Percentiles rank a stretch among this genome's conserved stretches.
Conservation (phyloP, 1,140 invertebrate genomes). For the Cydia amplana region DNA sequence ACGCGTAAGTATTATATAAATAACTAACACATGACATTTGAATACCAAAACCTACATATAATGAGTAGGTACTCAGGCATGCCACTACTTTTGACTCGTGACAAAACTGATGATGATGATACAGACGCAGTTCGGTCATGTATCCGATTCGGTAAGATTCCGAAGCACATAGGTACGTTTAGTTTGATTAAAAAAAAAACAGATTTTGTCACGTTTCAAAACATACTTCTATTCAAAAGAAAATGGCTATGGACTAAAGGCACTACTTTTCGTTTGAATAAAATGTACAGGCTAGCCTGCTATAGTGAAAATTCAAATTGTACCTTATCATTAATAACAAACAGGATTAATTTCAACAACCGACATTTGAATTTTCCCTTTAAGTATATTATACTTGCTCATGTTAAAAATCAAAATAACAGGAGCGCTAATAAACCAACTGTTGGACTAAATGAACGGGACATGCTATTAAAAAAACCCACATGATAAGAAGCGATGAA, state of each 20-base stretch:
- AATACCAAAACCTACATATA: conserved; percentile 31
- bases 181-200: no score
- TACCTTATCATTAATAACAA: not conserved
- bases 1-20: conserved; percentile 36
- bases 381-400: not conserved
- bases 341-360: not conserved
- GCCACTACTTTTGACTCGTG: not conserved
- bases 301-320: conserved; percentile 2
- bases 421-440: conserved; percentile 51
- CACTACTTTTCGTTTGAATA: not conserved
- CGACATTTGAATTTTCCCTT: conserved; percentile 1
- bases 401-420: conserved; percentile 39
- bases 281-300: not conserved
- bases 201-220: not conserved
- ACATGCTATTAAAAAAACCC: conserved; percentile 79
- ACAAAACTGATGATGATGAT: not conserved
- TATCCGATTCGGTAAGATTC: no score
- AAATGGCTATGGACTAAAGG: not conserved
- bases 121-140: no score
- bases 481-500: conserved; percentile 72
- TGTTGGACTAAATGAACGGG: conserved; percentile 39
- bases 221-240: not conserved
- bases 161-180: no score
- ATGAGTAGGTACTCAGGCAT: conserved; percentile 7
- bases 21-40: conserved; percentile 28